Conservation (phyloP, 2,888 invertebrate genomes). For the Leptopilina drosophilae region DNA sequence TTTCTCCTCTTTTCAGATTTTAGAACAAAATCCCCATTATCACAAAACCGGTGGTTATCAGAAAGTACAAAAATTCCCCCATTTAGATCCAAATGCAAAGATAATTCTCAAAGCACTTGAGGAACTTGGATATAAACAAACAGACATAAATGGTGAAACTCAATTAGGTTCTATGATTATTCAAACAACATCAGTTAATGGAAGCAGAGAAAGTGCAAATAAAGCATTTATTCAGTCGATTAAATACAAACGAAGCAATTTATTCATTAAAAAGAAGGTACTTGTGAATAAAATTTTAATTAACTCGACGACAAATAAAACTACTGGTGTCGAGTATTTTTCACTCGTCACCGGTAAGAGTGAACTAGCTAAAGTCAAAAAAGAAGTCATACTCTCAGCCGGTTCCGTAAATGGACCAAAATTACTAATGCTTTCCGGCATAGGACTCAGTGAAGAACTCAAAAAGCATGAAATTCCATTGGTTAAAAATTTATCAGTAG, state of each 20-base stretch:
- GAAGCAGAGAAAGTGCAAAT: constrained; percentile 81
- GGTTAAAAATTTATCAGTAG: constrained; percentile 85
- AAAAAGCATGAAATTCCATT: constrained; percentile 80
- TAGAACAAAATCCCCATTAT: constrained; percentile 76
- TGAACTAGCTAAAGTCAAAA: constrained; percentile 79
- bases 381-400: constrained; percentile 88
- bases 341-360: constrained; percentile 79
- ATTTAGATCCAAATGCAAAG: constrained; percentile 80
- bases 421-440: constrained; percentile 89
- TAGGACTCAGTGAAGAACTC: constrained; percentile 84
- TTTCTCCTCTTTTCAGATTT: constrained; percentile 66
- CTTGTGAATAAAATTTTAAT: constrained; percentile 84
- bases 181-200: constrained; percentile 78
- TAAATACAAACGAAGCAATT: constrained; percentile 77
- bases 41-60: constrained; percentile 82
- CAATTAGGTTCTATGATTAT: constrained; percentile 6
- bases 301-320: constrained; percentile 80
- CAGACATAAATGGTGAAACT: constrained; percentile 51
- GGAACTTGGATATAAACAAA: constrained; percentile 80
- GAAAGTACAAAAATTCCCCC: constrained; percentile 82
- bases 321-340: constrained; percentile 83
- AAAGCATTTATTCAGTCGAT: constrained; percentile 82
- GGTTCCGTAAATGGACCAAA: constrained; percentile 90
- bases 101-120: constrained; percentile 80
- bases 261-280: constrained; percentile 79